Conservation (phyloP, 2,113 vertebrate genomes). For the Dermatemys mawii region DNA sequence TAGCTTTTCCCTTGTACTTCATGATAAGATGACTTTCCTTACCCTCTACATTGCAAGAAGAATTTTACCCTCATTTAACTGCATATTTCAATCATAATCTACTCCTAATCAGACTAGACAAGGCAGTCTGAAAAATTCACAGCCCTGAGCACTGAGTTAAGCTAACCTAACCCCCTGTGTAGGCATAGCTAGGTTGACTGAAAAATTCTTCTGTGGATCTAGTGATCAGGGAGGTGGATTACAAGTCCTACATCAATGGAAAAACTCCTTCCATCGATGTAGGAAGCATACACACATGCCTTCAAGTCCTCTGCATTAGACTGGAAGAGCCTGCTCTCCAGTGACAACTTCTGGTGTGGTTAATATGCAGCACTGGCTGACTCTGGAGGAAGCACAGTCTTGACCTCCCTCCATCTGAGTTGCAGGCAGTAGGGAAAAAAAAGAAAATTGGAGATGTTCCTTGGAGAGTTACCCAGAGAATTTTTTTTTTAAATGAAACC, state of each 20-base stretch:
- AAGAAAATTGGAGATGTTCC: neutral
- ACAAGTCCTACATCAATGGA: neutral
- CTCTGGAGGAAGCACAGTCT: neutral
- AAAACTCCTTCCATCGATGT: neutral
- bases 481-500: neutral
- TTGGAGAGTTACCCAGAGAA: neutral
- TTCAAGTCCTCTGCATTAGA: neutral
- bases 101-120: neutral
- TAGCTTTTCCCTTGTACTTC: neutral
- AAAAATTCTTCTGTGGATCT: neutral
- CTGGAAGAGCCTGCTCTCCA: neutral
- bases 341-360: neutral
- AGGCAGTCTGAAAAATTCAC: neutral
- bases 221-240: neutral
- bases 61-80: neutral
- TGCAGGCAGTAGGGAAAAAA: neutral
- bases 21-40: neutral
- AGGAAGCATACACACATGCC: neutral
- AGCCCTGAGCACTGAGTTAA: neutral
- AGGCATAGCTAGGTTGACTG: neutral
- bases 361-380: neutral
- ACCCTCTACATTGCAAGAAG: neutral
- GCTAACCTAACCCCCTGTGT: neutral
- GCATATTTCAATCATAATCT: neutral
- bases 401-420: neutral